Conservation (phyloP, 1,140 invertebrate genomes). For the Cardiocondyla obscurior region DNA sequence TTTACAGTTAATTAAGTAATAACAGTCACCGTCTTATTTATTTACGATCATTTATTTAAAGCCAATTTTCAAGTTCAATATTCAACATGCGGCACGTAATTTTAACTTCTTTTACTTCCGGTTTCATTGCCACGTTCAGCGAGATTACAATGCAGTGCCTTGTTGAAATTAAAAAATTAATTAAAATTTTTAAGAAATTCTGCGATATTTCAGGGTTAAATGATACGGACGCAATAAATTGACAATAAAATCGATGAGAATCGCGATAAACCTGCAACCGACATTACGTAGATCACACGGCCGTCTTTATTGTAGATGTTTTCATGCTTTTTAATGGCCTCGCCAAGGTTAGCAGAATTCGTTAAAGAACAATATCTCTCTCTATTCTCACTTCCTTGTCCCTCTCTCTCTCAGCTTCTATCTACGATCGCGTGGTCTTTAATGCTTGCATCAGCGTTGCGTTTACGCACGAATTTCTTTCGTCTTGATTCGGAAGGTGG, state of each 20-base stretch:
- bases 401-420: conserved; percentile 11
- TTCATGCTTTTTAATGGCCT: conserved; percentile 22
- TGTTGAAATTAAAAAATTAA: not conserved
- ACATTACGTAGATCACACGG: not conserved
- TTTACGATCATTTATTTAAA: not conserved
- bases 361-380: conserved; percentile 56
- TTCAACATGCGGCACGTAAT: not conserved
- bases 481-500: not conserved
- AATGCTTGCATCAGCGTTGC: conserved; percentile 46
- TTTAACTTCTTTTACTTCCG: not conserved
- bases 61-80: not conserved
- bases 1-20: not conserved
- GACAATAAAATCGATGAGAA: not conserved
- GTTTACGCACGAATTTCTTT: not conserved
- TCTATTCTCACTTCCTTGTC: conserved; percentile 2
- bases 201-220: not conserved
- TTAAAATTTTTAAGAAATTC: not conserved
- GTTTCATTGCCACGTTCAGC: not conserved
- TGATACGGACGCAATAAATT: not conserved
- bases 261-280: not conserved
- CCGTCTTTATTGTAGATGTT: not conserved
- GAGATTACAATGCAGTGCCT: not conserved
- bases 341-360: conserved; percentile 59
- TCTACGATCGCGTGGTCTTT: conserved; percentile 12
- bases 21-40: not conserved